Conservation (phyloP, 1,140 invertebrate species). For the Protaetia brevitarsis region DNA sequence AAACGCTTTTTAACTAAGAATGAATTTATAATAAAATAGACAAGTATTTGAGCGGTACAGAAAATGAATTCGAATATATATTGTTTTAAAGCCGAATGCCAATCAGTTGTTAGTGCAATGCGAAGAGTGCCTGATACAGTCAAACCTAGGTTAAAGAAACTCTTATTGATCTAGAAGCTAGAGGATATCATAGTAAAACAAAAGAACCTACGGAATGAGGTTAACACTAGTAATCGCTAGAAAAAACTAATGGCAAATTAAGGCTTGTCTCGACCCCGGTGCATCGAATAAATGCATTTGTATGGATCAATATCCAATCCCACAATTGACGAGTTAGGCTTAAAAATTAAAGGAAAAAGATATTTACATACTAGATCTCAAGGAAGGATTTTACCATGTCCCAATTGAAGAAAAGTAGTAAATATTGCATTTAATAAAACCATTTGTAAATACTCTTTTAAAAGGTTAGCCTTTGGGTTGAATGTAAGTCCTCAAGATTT, state of each 20-base stretch:
- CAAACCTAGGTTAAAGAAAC: too few species aligned
- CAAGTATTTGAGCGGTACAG: background rate
- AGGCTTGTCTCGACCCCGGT: constrained; percentile 52
- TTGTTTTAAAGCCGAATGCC: constrained; percentile 15
- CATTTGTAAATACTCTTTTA: constrained; percentile 42
- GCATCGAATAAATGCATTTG: constrained; percentile 50
- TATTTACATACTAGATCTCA: constrained; percentile 48
- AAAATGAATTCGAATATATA: constrained; percentile 7
- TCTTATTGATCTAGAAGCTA: too few species aligned
- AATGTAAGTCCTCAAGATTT: constrained; percentile 45
- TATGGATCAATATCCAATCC: constrained; percentile 46
- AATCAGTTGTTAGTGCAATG: background rate
- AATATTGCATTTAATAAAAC: constrained; percentile 45
- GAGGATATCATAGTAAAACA: background rate
- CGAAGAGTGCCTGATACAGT: background rate
- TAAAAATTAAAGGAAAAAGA: constrained; percentile 37
- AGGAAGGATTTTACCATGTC: too few species aligned
- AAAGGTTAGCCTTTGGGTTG: constrained; percentile 45
- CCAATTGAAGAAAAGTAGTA: constrained; percentile 32
- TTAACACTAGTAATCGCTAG: constrained; percentile 44
- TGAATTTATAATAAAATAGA: constrained; percentile 9
- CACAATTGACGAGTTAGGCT: constrained; percentile 47
- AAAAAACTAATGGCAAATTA: too few species aligned
- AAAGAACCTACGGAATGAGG: constrained; percentile 14
- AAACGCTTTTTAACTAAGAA: too few species aligned